Conservation (phyloP, 2,888 invertebrate species). For the Oligia latruncula region DNA sequence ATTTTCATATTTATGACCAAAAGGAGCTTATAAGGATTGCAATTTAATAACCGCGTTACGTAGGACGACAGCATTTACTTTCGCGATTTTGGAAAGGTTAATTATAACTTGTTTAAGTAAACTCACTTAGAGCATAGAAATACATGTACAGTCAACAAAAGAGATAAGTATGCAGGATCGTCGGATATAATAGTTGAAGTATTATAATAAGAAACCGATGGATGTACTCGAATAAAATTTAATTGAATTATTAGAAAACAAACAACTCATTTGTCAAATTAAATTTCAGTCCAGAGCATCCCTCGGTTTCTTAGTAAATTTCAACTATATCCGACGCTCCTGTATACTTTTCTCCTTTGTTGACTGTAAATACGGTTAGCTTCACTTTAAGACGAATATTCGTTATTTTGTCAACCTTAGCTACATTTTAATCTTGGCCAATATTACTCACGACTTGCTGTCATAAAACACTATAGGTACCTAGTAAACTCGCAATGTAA, state of each 20-base stretch:
- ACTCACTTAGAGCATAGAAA: not conserved
- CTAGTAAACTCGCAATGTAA: not conserved
- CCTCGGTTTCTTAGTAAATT: no score
- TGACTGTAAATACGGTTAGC: not conserved
- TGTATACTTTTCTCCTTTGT: no score
- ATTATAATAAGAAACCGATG: no score
- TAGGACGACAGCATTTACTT: not conserved
- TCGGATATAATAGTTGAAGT: no score
- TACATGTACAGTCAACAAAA: not conserved
- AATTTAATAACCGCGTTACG: not conserved
- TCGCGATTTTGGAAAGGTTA: not conserved
- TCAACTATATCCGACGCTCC: no score
- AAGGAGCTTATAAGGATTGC: not conserved
- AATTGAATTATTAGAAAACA: no score
- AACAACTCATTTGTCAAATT: no score
- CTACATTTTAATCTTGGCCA: not conserved
- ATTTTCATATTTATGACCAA: not conserved
- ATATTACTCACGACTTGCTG: not conserved
- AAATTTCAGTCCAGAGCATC: no score
- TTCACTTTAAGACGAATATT: not conserved
- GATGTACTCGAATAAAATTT: no score
- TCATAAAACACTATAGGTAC: not conserved
- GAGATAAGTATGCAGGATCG: no score
- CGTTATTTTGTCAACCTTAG: not conserved
- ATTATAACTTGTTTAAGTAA: no score